Evolutionary conservation across 2,797 vertebrate genomes (phyloP).

Genomic region (Argentina silus): DNA sequence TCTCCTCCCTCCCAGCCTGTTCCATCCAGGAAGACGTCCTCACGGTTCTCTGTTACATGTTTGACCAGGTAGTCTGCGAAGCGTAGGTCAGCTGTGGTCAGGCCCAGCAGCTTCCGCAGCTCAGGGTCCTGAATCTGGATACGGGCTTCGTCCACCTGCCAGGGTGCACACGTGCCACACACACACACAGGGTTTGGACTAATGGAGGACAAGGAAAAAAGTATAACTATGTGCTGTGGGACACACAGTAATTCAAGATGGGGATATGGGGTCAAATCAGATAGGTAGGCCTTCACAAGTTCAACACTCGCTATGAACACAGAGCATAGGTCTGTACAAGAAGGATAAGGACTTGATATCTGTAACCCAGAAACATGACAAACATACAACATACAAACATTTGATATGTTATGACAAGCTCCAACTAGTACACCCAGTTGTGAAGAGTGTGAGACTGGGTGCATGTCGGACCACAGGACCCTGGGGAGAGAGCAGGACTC

Average conservation of each 20-base stretch:
- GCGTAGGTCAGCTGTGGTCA: conserved; percentile 94
- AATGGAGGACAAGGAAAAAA: background rate
- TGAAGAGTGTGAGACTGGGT: background rate
- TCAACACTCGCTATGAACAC: background rate
- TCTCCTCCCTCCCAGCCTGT: conserved; percentile 99
- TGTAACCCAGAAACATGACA: background rate
- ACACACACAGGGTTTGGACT: background rate
- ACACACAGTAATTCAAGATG: background rate
- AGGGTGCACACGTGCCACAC: background rate
- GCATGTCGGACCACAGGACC: background rate
- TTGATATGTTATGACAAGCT: background rate
- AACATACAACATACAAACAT: background rate
- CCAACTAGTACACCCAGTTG: background rate
- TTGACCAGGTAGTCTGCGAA: conserved; percentile 95
- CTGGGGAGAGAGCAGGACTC: conserved; percentile 21
- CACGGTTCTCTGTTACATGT: conserved; percentile 93
- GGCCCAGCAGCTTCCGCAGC: conserved; percentile 85
- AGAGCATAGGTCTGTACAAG: background rate
- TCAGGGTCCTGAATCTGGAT: conserved; percentile 93
- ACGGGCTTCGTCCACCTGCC: conserved; percentile 88
- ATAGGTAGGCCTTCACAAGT: background rate
- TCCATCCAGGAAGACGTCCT: conserved; percentile 96
- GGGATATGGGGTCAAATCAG: background rate
- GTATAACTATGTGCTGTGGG: background rate
- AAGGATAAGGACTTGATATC: background rate